These are phyloP conservation scores for Trachelipus rathkii DNA, from an alignment of 1,140 invertebrate genomes.

Conservation along the genomic window DNA sequence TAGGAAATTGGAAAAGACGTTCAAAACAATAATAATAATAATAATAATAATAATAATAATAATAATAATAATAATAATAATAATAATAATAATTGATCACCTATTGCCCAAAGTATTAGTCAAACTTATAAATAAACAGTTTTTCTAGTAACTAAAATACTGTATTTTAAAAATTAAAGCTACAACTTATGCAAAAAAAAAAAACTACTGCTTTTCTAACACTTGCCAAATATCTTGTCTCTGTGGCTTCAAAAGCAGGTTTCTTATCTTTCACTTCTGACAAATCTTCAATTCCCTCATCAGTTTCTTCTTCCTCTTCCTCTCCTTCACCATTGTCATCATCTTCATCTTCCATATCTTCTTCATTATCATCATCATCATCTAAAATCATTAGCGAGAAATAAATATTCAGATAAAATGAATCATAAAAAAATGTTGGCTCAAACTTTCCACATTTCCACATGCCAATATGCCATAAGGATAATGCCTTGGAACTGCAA, in stretches of 20 bases:
- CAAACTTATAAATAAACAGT: not conserved
- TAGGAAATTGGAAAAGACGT: too few relatives aligned
- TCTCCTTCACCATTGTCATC: not conserved
- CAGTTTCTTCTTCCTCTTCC: not conserved
- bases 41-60: too few relatives aligned
- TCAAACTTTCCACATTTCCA: not conserved
- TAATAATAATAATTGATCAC: too few relatives aligned
- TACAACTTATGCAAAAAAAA: not conserved
- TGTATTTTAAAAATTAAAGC: not conserved
- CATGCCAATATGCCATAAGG: too few relatives aligned
- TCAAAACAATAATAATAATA: too few relatives aligned
- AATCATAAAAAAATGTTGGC: not conserved
- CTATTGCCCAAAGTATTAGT: not conserved
- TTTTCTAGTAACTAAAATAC: not conserved
- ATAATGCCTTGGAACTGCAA: too few relatives aligned
- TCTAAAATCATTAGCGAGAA: not conserved
- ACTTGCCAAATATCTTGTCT: slow-evolving; percentile 5
- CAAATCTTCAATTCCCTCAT: not conserved
- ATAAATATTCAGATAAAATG: not conserved
- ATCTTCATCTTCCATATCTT: slow-evolving; percentile 2
- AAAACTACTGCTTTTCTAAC: not conserved
- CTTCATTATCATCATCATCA: slow-evolving; percentile 14
- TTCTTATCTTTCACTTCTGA: slow-evolving; percentile 4
- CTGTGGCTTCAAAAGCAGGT: not conserved
- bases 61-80: too few relatives aligned